These are phyloP conservation scores for Rhinolophus sinicus DNA, from an alignment of 2,113 vertebrate species.

Conservation along the genomic window DNA sequence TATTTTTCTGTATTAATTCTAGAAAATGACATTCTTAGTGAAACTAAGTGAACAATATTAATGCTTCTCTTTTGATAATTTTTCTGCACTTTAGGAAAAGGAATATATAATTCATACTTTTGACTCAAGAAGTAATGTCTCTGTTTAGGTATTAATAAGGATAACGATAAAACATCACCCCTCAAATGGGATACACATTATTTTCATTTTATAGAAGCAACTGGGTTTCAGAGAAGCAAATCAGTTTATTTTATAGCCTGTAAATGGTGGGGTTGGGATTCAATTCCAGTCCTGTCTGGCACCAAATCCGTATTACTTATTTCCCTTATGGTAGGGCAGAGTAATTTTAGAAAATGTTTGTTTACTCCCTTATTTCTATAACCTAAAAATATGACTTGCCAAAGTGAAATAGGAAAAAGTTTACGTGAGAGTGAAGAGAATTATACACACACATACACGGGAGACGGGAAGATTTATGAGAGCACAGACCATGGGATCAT, in stretches of 20 bases:
- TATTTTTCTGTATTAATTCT: slow-evolving; percentile 39
- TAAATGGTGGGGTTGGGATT: slow-evolving; percentile 4
- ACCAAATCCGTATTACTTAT: background rate
- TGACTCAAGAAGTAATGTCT: slow-evolving; percentile 48
- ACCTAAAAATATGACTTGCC: slow-evolving; percentile 27
- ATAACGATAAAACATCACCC: background rate
- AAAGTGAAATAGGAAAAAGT: background rate
- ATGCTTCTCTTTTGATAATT: background rate
- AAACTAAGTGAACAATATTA: slow-evolving; percentile 47
- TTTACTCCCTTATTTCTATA: background rate
- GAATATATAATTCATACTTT: slow-evolving; percentile 27
- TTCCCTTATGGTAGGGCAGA: background rate
- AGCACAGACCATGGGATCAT: background rate
- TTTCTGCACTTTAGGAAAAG: background rate
- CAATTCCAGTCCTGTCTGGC: background rate
- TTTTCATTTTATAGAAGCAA: slow-evolving; percentile 53
- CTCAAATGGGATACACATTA: background rate
- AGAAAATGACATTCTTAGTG: slow-evolving; percentile 39
- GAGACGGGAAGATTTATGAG: background rate
- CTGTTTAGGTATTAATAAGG: slow-evolving; percentile 27
- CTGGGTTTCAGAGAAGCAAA: background rate
- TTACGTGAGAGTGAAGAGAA: background rate
- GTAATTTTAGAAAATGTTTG: slow-evolving; percentile 28
- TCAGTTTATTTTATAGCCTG: background rate
- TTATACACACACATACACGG: background rate